Percentiles rank a stretch among this genome's conserved stretches.
phyloP scores from a whole-genome alignment of 1,140 invertebrate genomes.

The Bursaphelenchus mucronatus region DNA sequence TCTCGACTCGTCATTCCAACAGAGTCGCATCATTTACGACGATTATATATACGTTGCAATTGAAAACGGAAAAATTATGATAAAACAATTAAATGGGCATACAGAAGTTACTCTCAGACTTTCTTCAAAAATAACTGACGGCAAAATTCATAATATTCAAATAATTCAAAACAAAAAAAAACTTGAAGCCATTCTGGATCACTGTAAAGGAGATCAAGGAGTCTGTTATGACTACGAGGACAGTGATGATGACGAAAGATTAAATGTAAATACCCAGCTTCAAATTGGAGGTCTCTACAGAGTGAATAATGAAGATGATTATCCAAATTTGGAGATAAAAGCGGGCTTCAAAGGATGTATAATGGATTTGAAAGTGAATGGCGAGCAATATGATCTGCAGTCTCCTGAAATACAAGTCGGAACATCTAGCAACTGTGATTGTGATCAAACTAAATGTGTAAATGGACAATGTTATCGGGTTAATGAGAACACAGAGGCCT shows the following conservation, averaged over 20 bases:
- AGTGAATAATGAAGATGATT: slow-evolving; percentile 26
- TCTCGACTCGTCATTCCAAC: neutral
- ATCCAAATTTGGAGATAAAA: slow-evolving; percentile 18
- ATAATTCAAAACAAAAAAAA: slow-evolving; percentile 52
- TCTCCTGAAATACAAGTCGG: neutral
- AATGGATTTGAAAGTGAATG: slow-evolving; percentile 51
- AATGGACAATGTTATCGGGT: slow-evolving; percentile 58
- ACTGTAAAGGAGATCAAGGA: slow-evolving; percentile 32
- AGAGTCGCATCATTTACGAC: neutral
- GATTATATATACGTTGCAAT: slow-evolving; percentile 11
- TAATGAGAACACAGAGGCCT: slow-evolving; percentile 24
- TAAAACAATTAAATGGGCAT: slow-evolving; percentile 13
- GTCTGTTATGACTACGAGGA: slow-evolving; percentile 15
- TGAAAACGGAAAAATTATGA: slow-evolving; percentile 1
- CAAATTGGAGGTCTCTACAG: slow-evolving; percentile 53
- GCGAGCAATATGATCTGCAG: slow-evolving; percentile 49
- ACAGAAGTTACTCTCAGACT: slow-evolving; percentile 6
- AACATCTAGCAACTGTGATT: slow-evolving; percentile 7
- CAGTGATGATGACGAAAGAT: slow-evolving; percentile 58
- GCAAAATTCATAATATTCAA: slow-evolving; percentile 51
- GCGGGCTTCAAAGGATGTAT: slow-evolving; percentile 52
- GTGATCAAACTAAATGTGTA: slow-evolving; percentile 35
- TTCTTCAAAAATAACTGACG: slow-evolving; percentile 41
- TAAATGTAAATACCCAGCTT: slow-evolving; percentile 55
- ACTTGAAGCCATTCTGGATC: slow-evolving; percentile 47